Evolutionary conservation across 2,113 vertebrate genomes (phyloP), one percentile per base, ranked within the genome.

Genomic region (Neolamprologus falcicula): DNA sequence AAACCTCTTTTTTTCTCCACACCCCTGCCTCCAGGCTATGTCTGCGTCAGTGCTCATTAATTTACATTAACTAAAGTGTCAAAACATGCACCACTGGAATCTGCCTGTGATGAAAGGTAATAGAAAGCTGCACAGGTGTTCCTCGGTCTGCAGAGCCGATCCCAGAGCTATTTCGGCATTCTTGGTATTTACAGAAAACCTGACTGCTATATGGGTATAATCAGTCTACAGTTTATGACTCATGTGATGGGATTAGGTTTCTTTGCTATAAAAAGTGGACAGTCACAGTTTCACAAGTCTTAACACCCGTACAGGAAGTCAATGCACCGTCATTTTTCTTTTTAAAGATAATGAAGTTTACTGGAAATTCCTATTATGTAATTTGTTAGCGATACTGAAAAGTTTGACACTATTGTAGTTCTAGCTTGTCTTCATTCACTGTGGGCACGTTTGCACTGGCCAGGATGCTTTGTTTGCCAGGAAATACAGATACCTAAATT

Each of bases 1-100:
- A 54, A 86, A 87, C 53, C 87, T 83, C 85, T 84, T 89, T 89
- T 85, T 89, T 89, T 87, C 85, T 92, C 94, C 93, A 93, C 94
- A 90, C 94, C 92, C 93, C 88, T 94, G 17, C 82, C 96, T 94
- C 52, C 2, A 76, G 95, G 95, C 92, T 88, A 93, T 47, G 92
- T 96, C 96, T 96, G 95, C 93, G 92, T 96, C 96, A 96, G 93
- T 89, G 54, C 94, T 96, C 95, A 95, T 96, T 96, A 94, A 96
- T 96, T 96, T 96, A 95, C 95, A 96, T 95, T 95, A 96, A 95
- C 92, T 88, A 94, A 96, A 96, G 94, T 97, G 96, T 97, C 95
- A 97, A 96, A 97, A 97, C 96, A 96, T 88, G 93, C 92, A 92
- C 91, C 47, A 82, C 90, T 94, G 95, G 95, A 96, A 95, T 96